Conservation (phyloP, 2,888 invertebrate genomes). For the Tethea ocularis region DNA sequence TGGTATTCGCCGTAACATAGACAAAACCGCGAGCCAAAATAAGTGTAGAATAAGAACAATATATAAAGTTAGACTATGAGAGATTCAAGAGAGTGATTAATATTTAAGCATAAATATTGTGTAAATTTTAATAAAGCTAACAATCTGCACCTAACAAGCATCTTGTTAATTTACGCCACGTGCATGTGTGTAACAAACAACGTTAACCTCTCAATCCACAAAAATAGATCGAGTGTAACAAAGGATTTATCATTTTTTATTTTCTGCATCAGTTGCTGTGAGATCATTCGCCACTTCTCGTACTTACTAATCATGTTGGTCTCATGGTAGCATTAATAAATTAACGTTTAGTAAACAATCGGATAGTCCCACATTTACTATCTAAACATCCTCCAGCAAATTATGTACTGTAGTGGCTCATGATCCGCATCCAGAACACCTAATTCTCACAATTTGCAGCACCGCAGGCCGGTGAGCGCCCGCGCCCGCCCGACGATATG, state of each 20-base stretch:
- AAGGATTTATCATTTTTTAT: slow-evolving; percentile 6
- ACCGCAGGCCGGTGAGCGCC: slow-evolving; percentile 62
- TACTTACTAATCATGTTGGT: slow-evolving; percentile 3
- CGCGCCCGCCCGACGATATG: slow-evolving; percentile 68
- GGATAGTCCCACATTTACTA: slow-evolving; percentile 58
- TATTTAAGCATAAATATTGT: slow-evolving; percentile 8
- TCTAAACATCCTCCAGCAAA: slow-evolving; percentile 72
- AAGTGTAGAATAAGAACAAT: background rate
- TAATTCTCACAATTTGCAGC: slow-evolving; percentile 69
- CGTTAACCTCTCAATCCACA: slow-evolving; percentile 8
- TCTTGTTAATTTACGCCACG: slow-evolving; percentile 4
- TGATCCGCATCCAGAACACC: slow-evolving; percentile 55
- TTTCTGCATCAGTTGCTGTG: slow-evolving; percentile 5
- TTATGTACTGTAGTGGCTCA: slow-evolving; percentile 48
- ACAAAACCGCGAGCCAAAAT: background rate
- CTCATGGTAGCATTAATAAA: slow-evolving; percentile 20
- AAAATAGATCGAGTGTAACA: slow-evolving; percentile 8
- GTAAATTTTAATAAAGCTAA: slow-evolving; percentile 6
- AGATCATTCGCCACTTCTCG: background rate
- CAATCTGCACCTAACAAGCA: background rate
- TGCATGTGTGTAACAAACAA: background rate
- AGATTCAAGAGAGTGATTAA: slow-evolving; percentile 4
- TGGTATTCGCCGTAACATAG: background rate
- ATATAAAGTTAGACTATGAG: background rate
- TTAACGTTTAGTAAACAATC: slow-evolving; percentile 42